A percentile compares a stretch with the other conserved stretches of the same genome.
Evolutionary conservation across 2,888 invertebrate genomes (phyloP).

Genomic region (Epirrhoe tristata): DNA sequence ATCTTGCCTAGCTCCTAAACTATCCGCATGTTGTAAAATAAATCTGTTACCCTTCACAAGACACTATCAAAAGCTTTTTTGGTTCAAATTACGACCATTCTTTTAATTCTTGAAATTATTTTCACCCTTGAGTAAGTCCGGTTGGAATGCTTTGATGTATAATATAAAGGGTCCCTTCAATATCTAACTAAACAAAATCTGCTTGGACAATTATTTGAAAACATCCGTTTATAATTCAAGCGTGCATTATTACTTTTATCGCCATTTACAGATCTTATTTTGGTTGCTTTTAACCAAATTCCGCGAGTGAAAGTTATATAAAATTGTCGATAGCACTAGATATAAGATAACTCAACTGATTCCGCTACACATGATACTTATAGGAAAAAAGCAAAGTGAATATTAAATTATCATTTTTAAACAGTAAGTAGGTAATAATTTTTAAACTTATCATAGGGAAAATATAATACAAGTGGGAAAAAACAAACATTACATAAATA

Average conservation of each 20-base stretch:
- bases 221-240: neutral
- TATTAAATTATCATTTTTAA: no score
- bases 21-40: neutral
- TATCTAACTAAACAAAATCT: constrained; percentile 24
- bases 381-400: no score
- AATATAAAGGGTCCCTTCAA: constrained; percentile 11
- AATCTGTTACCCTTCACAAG: neutral
- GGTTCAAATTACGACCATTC: constrained; percentile 15
- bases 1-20: no score
- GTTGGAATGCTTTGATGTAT: constrained; percentile 29
- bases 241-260: neutral
- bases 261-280: neutral
- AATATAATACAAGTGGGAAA: neutral
- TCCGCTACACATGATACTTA: no score
- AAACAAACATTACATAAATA: neutral
- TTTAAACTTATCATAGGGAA: neutral
- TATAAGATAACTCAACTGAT: no score
- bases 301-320: no score
- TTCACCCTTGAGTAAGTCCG: constrained; percentile 25
- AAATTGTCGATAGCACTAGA: no score
- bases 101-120: constrained; percentile 18
- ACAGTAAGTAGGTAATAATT: no score
- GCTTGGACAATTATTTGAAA: constrained; percentile 10
- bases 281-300: no score
- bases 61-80: constrained; percentile 3